Percentiles rank a stretch among this genome's conserved stretches.
phyloP scores from a whole-genome alignment of 2,888 invertebrate species.

The Coelopa pilipes region DNA sequence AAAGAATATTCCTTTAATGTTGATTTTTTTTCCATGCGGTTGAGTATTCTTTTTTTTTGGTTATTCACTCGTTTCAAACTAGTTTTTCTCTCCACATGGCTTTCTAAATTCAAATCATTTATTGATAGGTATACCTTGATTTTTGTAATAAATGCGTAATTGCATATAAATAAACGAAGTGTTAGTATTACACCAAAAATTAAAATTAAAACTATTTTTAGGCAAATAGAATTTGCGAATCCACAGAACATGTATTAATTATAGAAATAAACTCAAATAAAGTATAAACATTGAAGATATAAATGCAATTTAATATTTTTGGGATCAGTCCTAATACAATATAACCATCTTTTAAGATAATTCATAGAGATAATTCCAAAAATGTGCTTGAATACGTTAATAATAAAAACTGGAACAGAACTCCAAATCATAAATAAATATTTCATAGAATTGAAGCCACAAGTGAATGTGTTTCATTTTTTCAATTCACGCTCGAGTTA shows the following conservation, averaged over 20 bases:
- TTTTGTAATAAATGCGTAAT: no score
- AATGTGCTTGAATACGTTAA: slow-evolving; percentile 42
- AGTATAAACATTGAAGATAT: slow-evolving; percentile 28
- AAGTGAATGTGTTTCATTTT: slow-evolving; percentile 27
- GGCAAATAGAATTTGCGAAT: slow-evolving; percentile 34
- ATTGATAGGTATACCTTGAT: no score
- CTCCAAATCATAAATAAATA: slow-evolving; percentile 42
- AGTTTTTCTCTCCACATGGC: no score
- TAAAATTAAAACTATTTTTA: slow-evolving; percentile 23
- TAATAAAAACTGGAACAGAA: slow-evolving; percentile 31
- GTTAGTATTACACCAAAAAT: slow-evolving; percentile 36
- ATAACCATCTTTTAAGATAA: slow-evolving; percentile 33
- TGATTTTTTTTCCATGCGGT: background rate
- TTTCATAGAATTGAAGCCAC: slow-evolving; percentile 40
- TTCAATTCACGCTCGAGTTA: background rate
- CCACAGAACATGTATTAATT: slow-evolving; percentile 32
- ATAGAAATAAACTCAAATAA: slow-evolving; percentile 31
- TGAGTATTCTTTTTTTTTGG: no score
- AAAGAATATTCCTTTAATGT: slow-evolving; percentile 11
- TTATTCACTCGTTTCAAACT: no score
- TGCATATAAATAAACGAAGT: slow-evolving; percentile 25
- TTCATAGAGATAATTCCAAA: slow-evolving; percentile 38
- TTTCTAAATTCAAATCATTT: no score
- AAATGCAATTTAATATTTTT: slow-evolving; percentile 36
- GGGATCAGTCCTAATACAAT: slow-evolving; percentile 42